Base-by-base conservation (phyloP, 2,888 invertebrate species). In the Apeira syringaria region DNA sequence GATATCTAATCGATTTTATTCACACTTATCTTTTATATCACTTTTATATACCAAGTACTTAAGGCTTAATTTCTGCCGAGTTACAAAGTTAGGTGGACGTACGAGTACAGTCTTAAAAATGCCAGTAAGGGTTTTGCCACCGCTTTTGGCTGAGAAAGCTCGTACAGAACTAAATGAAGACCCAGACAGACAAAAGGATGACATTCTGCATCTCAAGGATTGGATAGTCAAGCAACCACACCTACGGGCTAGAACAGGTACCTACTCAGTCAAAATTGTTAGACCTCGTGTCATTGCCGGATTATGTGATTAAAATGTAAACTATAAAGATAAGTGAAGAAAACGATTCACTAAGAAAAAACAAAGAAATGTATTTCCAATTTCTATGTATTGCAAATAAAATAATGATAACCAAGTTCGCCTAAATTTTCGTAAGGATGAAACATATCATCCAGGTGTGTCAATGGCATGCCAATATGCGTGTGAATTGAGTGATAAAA, bases 161-260 rank as follows among this genome's bases (percentile, higher is more conserved):
- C 69, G 73, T 24, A 50, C 64, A 8, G 91, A 92, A 61, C 61
- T 93, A 22, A 83, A 87, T 44, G 93, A 93, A 69, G 86, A 88
- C 56, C 87, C 91, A 0, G 75, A 72, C 2, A 67, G 81, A 17
- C 62, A 91, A 22, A 63, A 64, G 1, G 76, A 79, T 38, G 91
- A 91, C 59, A 66, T 93, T 20, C 70, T 84, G 35, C 75, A 83
- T 51, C 72, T 92, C 8, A 88, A 85, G 55, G 84, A 90, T 13
- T 92, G 92, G 92, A 57, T 92, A 7, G 67, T 73, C 1, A 91
- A 91, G 57, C 92, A 92, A 55, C 88, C 89, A 0, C 91, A 92
- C 61, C 61, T 92, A 8, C 80, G 67, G 9, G 72, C 68, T 3
- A 61, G 73, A 35, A 72, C 66, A 49, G 76, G 76, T 75, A 45